A percentile compares a stretch with the other conserved stretches of the same genome.
phyloP scores from a whole-genome alignment of 1,140 invertebrate genomes.

The Drosophila murphyi region DNA sequence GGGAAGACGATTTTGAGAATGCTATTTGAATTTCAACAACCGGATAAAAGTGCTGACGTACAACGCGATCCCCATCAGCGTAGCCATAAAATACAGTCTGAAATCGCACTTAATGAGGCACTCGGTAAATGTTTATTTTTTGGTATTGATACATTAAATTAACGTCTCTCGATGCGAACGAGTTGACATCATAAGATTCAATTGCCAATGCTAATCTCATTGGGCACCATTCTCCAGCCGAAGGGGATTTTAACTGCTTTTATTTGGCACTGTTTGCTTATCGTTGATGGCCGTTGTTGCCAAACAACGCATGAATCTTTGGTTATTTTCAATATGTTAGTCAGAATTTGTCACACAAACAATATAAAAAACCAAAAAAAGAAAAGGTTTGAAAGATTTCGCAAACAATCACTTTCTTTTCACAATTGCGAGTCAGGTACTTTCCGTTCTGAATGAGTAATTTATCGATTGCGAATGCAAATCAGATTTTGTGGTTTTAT shows the following conservation, averaged over 20 bases:
- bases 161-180: slow-evolving; percentile 31
- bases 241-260: slow-evolving; percentile 12
- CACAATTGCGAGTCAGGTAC: background rate
- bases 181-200: slow-evolving; percentile 63
- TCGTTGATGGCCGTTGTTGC: slow-evolving; percentile 41
- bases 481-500: background rate
- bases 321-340: slow-evolving; percentile 53
- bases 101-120: background rate
- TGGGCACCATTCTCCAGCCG: slow-evolving; percentile 1
- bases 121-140: background rate
- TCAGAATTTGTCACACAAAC: slow-evolving; percentile 30
- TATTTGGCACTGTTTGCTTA: slow-evolving; percentile 61
- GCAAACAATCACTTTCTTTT: slow-evolving; percentile 42
- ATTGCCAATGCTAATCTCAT: slow-evolving; percentile 50
- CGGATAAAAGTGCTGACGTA: slow-evolving; percentile 1
- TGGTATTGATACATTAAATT: slow-evolving; percentile 50
- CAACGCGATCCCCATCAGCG: background rate
- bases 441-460: background rate
- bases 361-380: background rate
- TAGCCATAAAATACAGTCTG: background rate
- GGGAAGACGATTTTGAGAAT: background rate
- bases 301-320: slow-evolving; percentile 52
- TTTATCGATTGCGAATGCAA: slow-evolving; percentile 7
- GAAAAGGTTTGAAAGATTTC: slow-evolving; percentile 19
- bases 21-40: background rate